Evolutionary conservation across 2,888 invertebrate genomes (phyloP), one percentile per base, ranked within the genome.

Genomic region (Thereva nobilitata): DNA sequence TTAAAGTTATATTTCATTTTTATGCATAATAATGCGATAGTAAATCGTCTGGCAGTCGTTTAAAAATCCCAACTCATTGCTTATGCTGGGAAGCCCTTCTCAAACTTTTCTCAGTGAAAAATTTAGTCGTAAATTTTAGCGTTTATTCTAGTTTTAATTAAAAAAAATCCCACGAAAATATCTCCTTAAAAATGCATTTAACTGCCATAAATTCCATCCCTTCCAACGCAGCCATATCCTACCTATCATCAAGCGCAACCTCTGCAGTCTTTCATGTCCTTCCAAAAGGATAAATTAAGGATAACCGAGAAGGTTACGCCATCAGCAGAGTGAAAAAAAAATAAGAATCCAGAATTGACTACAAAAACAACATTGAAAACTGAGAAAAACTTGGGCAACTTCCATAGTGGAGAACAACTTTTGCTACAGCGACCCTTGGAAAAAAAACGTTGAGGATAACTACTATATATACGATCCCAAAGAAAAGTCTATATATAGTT

Each of bases 141-240:
- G 44, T 44, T 44, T 44, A 8, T 44, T 44, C 44, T 44, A n/a
- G 44, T n/a, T 9, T 9, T 9, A 44, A 44, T 57, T 57, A 45
- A 45, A 47, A 57, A 57, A 57, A 34, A 57, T 45, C 8, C 35
- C 34, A 9, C n/a, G 37, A 35, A 47, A 57, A 45, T 45, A 10
- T 35, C 37, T 4, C 6, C 37, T 57, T 57, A 45, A 47, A 57
- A 57, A 57, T 44, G 34, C 47, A 57, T 37, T 47, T 35, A 37
- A 45, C 10, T 12, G n/a, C 40, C 45, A 57, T 47, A 47, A 57
- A 57, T 57, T 37, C 8, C n/a, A 35, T 35, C 37, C 10, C 45
- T 57, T 57, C 47, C 45, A 47, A 34, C 37, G 10, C 57, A 45
- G 45, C 44, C 50, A 45, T 57, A 44, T 35, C 35, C 37, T 44